Conservation (phyloP, 1,140 invertebrate species). For the Drosophila navojoa region DNA sequence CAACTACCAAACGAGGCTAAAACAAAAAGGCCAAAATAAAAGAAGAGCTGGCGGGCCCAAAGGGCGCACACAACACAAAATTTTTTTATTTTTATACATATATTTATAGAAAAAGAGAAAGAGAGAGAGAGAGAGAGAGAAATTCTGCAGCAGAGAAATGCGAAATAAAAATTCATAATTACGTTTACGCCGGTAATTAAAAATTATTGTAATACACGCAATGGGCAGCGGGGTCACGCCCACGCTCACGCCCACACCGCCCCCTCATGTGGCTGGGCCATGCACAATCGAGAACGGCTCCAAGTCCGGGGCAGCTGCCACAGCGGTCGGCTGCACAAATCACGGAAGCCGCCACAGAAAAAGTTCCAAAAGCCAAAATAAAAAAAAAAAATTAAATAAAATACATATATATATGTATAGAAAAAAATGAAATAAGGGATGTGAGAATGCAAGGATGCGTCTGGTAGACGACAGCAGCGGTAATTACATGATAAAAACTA, state of each 20-base stretch:
- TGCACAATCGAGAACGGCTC: slow-evolving; percentile 7
- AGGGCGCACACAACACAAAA: slow-evolving; percentile 1
- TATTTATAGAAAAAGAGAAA: slow-evolving; percentile 9
- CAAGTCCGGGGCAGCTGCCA: slow-evolving; percentile 32
- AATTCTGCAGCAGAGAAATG: slow-evolving; percentile 46
- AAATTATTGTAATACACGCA: slow-evolving; percentile 84
- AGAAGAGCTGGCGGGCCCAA: background rate
- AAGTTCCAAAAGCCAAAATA: slow-evolving; percentile 28
- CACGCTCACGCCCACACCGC: background rate
- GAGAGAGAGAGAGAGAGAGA: slow-evolving; percentile 7
- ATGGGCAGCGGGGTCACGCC: slow-evolving; percentile 68
- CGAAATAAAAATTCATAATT: slow-evolving; percentile 84
- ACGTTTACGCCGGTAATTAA: slow-evolving; percentile 84
- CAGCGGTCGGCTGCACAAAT: slow-evolving; percentile 66
- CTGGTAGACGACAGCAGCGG: slow-evolving; percentile 72
- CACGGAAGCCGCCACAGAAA: slow-evolving; percentile 57
- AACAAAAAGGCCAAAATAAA: slow-evolving; percentile 36
- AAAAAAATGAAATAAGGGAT: slow-evolving; percentile 2
- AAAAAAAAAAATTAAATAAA: background rate
- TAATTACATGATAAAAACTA: slow-evolving; percentile 82
- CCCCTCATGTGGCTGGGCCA: slow-evolving; percentile 31
- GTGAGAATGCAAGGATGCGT: slow-evolving; percentile 46
- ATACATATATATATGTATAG: background rate
- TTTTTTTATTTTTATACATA: background rate
- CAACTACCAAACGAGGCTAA: slow-evolving; percentile 50